These are phyloP conservation scores for Mormyrops boulengeri DNA, from an alignment of 2,797 vertebrate genomes.

Conservation along the genomic window DNA sequence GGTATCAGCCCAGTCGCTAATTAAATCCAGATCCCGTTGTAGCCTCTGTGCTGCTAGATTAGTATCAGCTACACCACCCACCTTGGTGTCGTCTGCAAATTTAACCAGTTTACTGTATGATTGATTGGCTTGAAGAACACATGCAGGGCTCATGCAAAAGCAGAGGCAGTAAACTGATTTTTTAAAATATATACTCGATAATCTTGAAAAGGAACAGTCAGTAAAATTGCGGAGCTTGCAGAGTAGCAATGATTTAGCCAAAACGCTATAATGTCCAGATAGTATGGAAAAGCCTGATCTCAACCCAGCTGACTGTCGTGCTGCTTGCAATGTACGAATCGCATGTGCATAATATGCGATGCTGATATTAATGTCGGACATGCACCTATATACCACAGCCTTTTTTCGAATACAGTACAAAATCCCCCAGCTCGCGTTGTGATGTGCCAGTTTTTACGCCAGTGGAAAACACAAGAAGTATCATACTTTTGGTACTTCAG, in stretches of 20 bases:
- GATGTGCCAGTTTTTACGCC: not conserved
- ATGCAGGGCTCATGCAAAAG: not conserved
- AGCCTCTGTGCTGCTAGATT: too few relatives aligned
- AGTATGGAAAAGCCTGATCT: not conserved
- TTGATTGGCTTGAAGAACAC: not conserved
- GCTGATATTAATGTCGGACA: not conserved
- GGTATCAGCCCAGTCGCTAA: too few relatives aligned
- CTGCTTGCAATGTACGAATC: not conserved
- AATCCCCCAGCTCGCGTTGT: not conserved
- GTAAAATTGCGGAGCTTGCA: not conserved
- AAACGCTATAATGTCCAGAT: not conserved
- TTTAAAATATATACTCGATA: not conserved
- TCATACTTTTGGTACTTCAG: not conserved
- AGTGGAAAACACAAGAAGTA: not conserved
- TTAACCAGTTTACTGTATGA: too few relatives aligned
- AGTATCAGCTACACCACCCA: too few relatives aligned
- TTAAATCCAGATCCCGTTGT: too few relatives aligned
- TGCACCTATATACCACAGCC: not conserved
- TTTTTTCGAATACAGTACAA: not conserved
- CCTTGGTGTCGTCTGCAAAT: too few relatives aligned
- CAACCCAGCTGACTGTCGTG: not conserved
- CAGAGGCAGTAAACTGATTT: not conserved
- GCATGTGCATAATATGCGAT: not conserved
- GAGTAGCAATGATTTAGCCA: not conserved
- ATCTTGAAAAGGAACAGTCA: not conserved